Evolutionary conservation across 2,797 vertebrate species (phyloP).

Genomic region (Takifugu ocellatus): DNA sequence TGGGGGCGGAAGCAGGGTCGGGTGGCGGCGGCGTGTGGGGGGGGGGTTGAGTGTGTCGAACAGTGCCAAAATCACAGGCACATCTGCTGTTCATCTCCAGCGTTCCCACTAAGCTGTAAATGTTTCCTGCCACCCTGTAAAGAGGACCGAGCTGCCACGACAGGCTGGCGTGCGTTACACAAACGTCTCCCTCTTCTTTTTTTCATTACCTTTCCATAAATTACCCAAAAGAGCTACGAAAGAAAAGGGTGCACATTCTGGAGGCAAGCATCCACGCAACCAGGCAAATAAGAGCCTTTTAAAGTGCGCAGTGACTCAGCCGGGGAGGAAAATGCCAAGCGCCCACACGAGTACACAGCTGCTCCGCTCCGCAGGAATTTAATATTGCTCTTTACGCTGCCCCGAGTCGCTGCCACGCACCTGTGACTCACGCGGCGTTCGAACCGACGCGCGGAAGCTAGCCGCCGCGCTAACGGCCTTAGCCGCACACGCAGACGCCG

Average conservation of each 20-base stretch:
- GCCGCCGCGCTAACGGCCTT: background rate
- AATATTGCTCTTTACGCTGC: constrained; percentile 57
- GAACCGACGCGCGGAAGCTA: constrained; percentile 39
- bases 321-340: constrained; percentile 60
- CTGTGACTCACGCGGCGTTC: constrained; percentile 65
- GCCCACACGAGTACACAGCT: constrained; percentile 56
- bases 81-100: constrained; percentile 70
- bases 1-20: constrained; percentile 20
- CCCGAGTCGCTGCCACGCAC: constrained; percentile 43
- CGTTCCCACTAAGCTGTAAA: constrained; percentile 64
- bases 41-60: constrained; percentile 39
- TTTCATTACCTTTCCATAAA: background rate
- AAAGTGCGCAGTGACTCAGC: constrained; percentile 62
- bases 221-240: constrained; percentile 25
- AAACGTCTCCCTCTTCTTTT: constrained; percentile 21
- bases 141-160: constrained; percentile 30
- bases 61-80: constrained; percentile 62
- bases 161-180: constrained; percentile 18
- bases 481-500: constrained; percentile 4
- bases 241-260: constrained; percentile 14
- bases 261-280: constrained; percentile 17
- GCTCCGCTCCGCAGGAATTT: constrained; percentile 74
- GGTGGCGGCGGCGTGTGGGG: constrained; percentile 31
- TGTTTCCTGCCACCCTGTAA: constrained; percentile 59
- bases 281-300: constrained; percentile 63